Evolutionary conservation across 2,888 invertebrate species (phyloP), one percentile per base, ranked within the genome.

Genomic region (Andricus curvator): DNA sequence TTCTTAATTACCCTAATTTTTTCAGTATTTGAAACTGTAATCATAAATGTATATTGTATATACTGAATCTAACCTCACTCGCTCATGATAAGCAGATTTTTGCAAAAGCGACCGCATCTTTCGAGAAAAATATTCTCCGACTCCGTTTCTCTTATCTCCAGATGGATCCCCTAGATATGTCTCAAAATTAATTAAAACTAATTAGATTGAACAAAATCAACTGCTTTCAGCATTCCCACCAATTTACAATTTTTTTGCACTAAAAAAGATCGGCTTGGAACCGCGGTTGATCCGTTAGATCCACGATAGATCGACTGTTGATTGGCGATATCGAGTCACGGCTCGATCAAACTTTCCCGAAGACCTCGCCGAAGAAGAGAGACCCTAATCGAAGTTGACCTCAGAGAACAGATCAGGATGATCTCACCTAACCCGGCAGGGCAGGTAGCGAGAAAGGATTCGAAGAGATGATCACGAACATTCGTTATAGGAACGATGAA

Each of bases 321-420:
- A 80, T 70, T 77, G 78, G 60, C 66, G 70, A 79, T 79, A 81
- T 78, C 83, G 80, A 87, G 85, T 86, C 87, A 87, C 84, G 87
- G 84, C 83, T 85, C 82, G 86, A 88, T 88, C 87, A 87, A 88
- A 88, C 87, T 88, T 88, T 85, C 87, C 84, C 87, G 86, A 85
- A 82, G 86, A 64, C 70, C 74, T 80, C 33, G 78, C 44, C 41
- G 41, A 68, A 44, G 68, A 65, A 60, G 70, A 48, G 62, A 66
- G 66, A 80, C 56, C 56, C 56, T 74, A 74, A 74, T 74, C 74
- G n/a, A 33, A 56, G n/a, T 56, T 74, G 74, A 74, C 74, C 74
- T n/a, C 74, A 33, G 20, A 56, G 51, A 74, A 33, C 33, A 74
- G 74, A 51, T 74, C 74, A 56, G 29, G 51, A n/a, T 74, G 74